Evolutionary conservation across 1,140 invertebrate species (phyloP), one percentile per base, ranked within the genome.

Genomic region (Penaeus indicus): DNA sequence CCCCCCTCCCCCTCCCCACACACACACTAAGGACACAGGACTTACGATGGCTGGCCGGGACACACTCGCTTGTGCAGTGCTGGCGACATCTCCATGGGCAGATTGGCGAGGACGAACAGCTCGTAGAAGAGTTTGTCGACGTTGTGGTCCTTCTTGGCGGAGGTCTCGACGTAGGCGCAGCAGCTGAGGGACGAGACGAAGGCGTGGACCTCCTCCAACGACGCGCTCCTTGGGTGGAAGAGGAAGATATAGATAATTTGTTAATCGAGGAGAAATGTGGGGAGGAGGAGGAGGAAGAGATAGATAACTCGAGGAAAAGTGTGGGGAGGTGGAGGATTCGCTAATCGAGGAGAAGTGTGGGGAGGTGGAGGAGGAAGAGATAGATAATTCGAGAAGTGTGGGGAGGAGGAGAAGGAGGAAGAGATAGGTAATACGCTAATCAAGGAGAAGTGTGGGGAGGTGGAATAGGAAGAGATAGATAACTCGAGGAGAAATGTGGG

Each of bases 11-110:
- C 32, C 78, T 18, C 5, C 42, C 42, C n/a, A 22, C 18, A 80
- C 78, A 3, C 25, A 21, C 5, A 32, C 32, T 0, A 19, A n/a
- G 79, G 61, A 54, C 16, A 5, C 16, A 18, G 18, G n/a, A 42
- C 89, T 86, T 38, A 90, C 89, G 91, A 90, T 0, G 91, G 90
- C 91, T 21, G 93, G 92, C 75, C 92, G 91, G 13, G 93, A 92
- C 86, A 89, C 22, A 91, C 84, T 7, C 92, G 92, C 82, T 93
- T 95, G 92, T 97, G 96, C 91, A 96, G 95, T 91, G 97, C 96
- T 0, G 96, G 96, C n/a, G 96, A 96, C 96, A 97, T 97, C 93
- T 97, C 96, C 91, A 96, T 92, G 2, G 96, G 96, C 82, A 97
- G 93, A 91, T 96, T 96, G 16, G 96, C 96, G 18, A 96, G 94